These are phyloP conservation scores for Blastobasis lacticolella DNA, from an alignment of 2,888 invertebrate species.

Conservation along the genomic window DNA sequence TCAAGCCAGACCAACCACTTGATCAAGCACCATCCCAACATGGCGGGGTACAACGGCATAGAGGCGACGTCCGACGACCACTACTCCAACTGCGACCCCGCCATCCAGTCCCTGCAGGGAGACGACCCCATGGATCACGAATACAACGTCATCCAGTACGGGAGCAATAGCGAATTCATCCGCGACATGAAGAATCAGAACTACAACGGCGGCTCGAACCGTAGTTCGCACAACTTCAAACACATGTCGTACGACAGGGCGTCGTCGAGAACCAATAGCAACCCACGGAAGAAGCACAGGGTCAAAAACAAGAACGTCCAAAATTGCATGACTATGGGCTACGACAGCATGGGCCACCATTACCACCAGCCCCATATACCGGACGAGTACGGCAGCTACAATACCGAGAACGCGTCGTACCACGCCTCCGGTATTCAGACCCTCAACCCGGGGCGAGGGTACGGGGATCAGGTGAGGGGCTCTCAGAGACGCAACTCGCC, in stretches of 20 bases:
- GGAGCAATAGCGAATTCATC: conserved; percentile 65
- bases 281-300: conserved; percentile 66
- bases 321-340: conserved; percentile 76
- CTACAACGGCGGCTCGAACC: conserved; percentile 65
- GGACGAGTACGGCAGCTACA: conserved; percentile 64
- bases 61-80: conserved; percentile 69
- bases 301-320: conserved; percentile 68
- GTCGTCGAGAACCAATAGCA: conserved; percentile 68
- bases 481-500: conserved; percentile 66
- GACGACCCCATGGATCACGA: conserved; percentile 69
- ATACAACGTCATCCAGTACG: conserved; percentile 70
- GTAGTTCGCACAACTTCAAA: conserved; percentile 69
- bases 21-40: conserved; percentile 65
- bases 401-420: conserved; percentile 66
- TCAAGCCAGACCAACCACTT: conserved; percentile 69
- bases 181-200: conserved; percentile 71
- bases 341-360: conserved; percentile 68
- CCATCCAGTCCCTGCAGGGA: conserved; percentile 64
- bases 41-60: conserved; percentile 61
- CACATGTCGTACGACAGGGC: conserved; percentile 69
- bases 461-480: conserved; percentile 53
- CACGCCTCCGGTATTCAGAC: conserved; percentile 70
- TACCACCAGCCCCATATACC: conserved; percentile 71
- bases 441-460: conserved; percentile 68
- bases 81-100: conserved; percentile 69